These are phyloP conservation scores for Sparidentex hasta DNA, from an alignment of 2,797 vertebrate genomes.

Conservation along the genomic window DNA sequence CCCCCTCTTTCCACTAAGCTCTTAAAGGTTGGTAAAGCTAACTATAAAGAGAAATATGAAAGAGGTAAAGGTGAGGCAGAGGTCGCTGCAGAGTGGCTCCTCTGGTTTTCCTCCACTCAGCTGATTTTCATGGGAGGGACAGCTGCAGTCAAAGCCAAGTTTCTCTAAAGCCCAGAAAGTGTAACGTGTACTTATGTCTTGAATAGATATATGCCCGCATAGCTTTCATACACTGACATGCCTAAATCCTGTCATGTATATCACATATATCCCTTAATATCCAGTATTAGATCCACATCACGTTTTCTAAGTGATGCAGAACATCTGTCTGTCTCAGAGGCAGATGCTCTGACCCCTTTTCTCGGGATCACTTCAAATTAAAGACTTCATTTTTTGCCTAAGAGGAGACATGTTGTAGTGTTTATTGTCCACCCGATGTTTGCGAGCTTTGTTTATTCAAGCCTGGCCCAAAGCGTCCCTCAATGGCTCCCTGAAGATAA, in stretches of 20 bases:
- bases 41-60: conserved; percentile 61
- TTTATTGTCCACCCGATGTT: conserved; percentile 49
- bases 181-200: conserved; percentile 23
- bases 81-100: conserved; percentile 42
- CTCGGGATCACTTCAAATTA: conserved; percentile 36
- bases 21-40: conserved; percentile 53
- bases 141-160: conserved; percentile 49
- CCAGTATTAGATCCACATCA: conserved; percentile 28
- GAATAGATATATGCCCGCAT: conserved; percentile 17
- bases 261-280: conserved; percentile 48
- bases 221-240: conserved; percentile 33
- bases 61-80: conserved; percentile 59
- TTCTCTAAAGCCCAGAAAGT: conserved; percentile 14
- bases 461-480: conserved; percentile 14
- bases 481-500: conserved; percentile 46
- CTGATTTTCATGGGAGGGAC: conserved; percentile 45
- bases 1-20: conserved; percentile 33
- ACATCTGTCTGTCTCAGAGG: conserved; percentile 62
- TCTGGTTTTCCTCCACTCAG: conserved; percentile 69
- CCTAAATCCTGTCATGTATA: conserved; percentile 41
- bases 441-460: conserved; percentile 63
- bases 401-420: conserved; percentile 35
- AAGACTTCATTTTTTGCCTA: conserved; percentile 11
- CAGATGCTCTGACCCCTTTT: conserved; percentile 58
- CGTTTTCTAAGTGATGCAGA: conserved; percentile 36